Evolutionary conservation across 2,888 invertebrate species (phyloP).

Genomic region (Dioctria linearis): DNA sequence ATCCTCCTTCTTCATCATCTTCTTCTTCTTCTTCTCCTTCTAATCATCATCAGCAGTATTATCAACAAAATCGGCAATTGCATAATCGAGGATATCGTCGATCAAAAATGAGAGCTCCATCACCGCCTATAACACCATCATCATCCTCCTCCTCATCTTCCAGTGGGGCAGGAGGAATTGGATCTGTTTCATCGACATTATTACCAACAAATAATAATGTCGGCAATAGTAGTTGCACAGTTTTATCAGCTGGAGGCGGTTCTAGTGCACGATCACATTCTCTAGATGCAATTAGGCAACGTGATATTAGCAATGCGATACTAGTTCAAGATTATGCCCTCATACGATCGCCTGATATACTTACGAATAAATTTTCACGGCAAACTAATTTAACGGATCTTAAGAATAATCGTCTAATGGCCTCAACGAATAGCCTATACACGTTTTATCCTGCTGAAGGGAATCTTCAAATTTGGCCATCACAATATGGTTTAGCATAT

Average conservation of each 20-base stretch:
- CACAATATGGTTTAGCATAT: slow-evolving; percentile 70
- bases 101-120: slow-evolving; percentile 66
- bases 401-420: slow-evolving; percentile 63
- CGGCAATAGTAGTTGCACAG: slow-evolving; percentile 50
- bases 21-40: slow-evolving; percentile 25
- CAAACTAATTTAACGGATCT: slow-evolving; percentile 61
- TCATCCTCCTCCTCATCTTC: not conserved
- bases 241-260: slow-evolving; percentile 44
- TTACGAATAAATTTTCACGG: slow-evolving; percentile 55
- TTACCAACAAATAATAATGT: slow-evolving; percentile 41
- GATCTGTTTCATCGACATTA: slow-evolving; percentile 54
- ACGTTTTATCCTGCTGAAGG: slow-evolving; percentile 71
- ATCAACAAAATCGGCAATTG: slow-evolving; percentile 60
- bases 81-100: slow-evolving; percentile 65
- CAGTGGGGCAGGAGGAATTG: slow-evolving; percentile 45
- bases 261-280: slow-evolving; percentile 67
- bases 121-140: slow-evolving; percentile 62
- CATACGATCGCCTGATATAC: slow-evolving; percentile 51
- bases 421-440: slow-evolving; percentile 69
- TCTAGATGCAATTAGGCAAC: slow-evolving; percentile 69
- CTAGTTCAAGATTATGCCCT: slow-evolving; percentile 61
- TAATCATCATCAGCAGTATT: slow-evolving; percentile 55
- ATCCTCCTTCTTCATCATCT: slow-evolving; percentile 1
- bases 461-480: slow-evolving; percentile 70
- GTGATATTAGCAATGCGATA: slow-evolving; percentile 64